A percentile compares a stretch with the other conserved stretches of the same genome.
These are phyloP conservation scores for Ceyx melanurus DNA, from an alignment of 2,113 vertebrate species.

Conservation along the genomic window DNA sequence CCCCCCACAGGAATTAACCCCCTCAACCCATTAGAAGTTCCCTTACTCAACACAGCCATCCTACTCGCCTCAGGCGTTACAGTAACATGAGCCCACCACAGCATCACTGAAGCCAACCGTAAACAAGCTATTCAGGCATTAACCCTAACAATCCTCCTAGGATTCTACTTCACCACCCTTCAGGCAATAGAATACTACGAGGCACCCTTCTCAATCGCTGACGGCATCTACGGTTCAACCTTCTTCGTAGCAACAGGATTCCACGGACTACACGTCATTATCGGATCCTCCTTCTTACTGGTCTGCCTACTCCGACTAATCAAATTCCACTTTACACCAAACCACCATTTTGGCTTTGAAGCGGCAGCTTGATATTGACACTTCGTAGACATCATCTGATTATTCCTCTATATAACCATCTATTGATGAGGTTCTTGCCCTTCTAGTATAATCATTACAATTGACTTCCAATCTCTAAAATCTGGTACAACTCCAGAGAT, in stretches of 20 bases:
- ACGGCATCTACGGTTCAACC: not conserved
- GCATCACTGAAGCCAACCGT: not conserved
- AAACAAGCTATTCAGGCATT: not conserved
- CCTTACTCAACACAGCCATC: not conserved
- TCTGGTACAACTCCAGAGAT: not conserved
- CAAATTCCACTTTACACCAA: not conserved
- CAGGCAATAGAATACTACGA: conserved; percentile 42
- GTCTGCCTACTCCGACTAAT: not conserved
- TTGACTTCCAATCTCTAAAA: conserved; percentile 46
- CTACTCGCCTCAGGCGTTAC: not conserved
- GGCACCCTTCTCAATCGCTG: not conserved
- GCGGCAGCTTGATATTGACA: not conserved
- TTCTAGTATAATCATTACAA: conserved; percentile 28
- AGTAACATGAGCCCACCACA: not conserved
- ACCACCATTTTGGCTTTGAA: not conserved
- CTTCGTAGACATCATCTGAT: fast-evolving
- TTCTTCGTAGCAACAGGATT: conserved; percentile 49
- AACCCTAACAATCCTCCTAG: not conserved
- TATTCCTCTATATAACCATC: not conserved
- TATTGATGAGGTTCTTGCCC: conserved; percentile 57
- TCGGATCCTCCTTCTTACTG: not conserved
- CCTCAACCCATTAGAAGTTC: not conserved
- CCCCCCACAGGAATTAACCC: not conserved
- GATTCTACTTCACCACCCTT: not conserved
- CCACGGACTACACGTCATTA: not conserved